Base-by-base conservation (phyloP, 2,113 vertebrate genomes). In the Pavo muticus region DNA sequence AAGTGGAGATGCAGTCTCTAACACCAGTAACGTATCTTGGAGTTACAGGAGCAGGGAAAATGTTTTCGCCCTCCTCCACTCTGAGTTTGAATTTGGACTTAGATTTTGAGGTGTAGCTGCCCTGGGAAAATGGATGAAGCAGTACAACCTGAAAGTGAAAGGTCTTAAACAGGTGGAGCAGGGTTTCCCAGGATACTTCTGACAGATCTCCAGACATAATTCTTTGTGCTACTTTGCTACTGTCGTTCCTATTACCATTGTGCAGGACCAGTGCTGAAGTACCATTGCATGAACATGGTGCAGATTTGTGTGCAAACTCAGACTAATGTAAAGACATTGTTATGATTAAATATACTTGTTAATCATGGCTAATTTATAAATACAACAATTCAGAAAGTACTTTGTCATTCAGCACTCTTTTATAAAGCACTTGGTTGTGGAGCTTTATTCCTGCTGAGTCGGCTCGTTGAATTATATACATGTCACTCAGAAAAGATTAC, bases 401-500 rank as follows among this genome's bases (percentile, higher is more conserved):
- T 83, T 86, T 78, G 63, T 76, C 29, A 75, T 24, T 91, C 45
- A 42, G 14, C 68, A 56, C 21, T 93, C 37, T 61, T 96, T 95
- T 86, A 47, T 93, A 59, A 85, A 84, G 45, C 56, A 90, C 47
- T 52, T 35, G 30, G 57, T 94, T 88, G 68, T 19, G 32, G 65
- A 86, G 30, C 70, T 81, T 76, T 91, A 63, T 90, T 95, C 76
- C 77, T 91, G 71, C 78, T 88, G 86, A 91, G 40, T 59, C 69
- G 1, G 11, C 77, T 96, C 70, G 73, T 87, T 90, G 69, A 68
- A 79, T 87, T 94, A 88, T 48, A 83, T 14, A 25, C 35, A 76
- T 57, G 44, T 56, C 61, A 90, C 75, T 95, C 70, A 76, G 83
- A 71, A 90, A 30, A 76, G 89, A 93, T 94, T 93, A 91, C 96